Base-by-base conservation (phyloP, 2,113 vertebrate genomes). In the rabbit (Oryctolagus cuniculus) region DNA sequence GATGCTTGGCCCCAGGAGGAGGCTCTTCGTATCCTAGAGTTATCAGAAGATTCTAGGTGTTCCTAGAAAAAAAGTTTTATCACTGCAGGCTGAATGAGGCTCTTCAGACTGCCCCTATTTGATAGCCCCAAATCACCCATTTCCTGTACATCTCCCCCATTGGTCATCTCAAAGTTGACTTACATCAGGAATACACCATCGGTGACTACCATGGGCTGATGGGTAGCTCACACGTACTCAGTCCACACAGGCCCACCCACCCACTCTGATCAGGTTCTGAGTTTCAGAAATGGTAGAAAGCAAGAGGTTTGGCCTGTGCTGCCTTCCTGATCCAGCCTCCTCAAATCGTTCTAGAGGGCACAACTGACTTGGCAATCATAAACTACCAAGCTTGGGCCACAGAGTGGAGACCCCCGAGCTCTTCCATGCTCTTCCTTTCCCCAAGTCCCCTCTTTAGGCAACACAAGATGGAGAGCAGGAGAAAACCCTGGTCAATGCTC, bases 11-110 rank as follows among this genome's bases (percentile, higher is more conserved):
- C 69, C 73, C 9, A 15, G 53, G 10, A 92, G 63, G 81, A 21
- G 21, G 51, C 25, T 73, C 78, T 90, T 89, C 64, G 12, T 27
- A 38, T 6, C 6, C 34, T 51, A 61, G 22, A 82, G 21, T 82
- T 89, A 79, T 51, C 38, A 29, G 17, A 44, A 73, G 90, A 91
- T 75, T 82, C 80, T 49, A 53, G 17, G 31, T 44, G 5, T 75
- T 95, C 66, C 80, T 63, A 5, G 73, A 15, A n/a, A 94, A 85
- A 79, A 51, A 25, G 73, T 27, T 90, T 44, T 78, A 22, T 61
- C 66, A 55, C 22, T 51, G 22, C 36, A 55, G 8, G 25, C 49
- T 79, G 75, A 92, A 75, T 36, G 19, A 44, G 31, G n/a, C 34
- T 74, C 82, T 51, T 86, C n/a, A 86, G 27, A 81, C 44, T 75